Conservation (phyloP, 2,113 vertebrate species). For the Eonycteris spelaea region DNA sequence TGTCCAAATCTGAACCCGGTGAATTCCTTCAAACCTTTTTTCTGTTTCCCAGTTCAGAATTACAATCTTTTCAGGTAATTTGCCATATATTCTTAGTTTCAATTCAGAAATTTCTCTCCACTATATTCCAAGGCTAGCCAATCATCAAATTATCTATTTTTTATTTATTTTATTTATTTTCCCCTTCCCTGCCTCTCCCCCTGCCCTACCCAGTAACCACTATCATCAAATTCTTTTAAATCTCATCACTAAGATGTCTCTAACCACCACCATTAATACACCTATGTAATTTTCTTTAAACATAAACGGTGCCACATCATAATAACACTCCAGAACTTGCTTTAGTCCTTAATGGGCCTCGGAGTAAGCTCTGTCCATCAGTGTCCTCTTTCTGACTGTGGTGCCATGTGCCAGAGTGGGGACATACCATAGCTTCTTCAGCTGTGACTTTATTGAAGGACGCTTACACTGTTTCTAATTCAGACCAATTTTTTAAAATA, state of each 20-base stretch:
- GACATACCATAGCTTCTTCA: background rate
- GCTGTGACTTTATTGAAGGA: background rate
- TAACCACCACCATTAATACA: background rate
- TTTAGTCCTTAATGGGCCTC: background rate
- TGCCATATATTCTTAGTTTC: background rate
- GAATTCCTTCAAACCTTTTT: background rate
- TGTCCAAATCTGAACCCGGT: background rate
- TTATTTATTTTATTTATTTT: no score
- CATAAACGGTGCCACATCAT: no score
- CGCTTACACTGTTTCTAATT: background rate
- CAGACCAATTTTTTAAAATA: background rate
- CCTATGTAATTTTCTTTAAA: background rate
- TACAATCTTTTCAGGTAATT: background rate
- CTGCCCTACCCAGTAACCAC: no score
- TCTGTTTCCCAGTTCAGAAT: background rate
- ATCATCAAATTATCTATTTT: background rate
- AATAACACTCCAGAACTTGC: background rate
- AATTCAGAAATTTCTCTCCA: background rate
- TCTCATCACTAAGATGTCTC: background rate
- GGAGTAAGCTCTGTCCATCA: background rate
- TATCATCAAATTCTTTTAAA: background rate
- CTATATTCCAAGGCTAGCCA: background rate
- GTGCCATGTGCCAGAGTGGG: background rate
- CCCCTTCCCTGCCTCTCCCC: no score
- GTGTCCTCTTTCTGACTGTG: background rate